Evolutionary conservation across 2,797 vertebrate genomes (phyloP), one percentile per base, ranked within the genome.

Genomic region (Lutjanus campechanus): DNA sequence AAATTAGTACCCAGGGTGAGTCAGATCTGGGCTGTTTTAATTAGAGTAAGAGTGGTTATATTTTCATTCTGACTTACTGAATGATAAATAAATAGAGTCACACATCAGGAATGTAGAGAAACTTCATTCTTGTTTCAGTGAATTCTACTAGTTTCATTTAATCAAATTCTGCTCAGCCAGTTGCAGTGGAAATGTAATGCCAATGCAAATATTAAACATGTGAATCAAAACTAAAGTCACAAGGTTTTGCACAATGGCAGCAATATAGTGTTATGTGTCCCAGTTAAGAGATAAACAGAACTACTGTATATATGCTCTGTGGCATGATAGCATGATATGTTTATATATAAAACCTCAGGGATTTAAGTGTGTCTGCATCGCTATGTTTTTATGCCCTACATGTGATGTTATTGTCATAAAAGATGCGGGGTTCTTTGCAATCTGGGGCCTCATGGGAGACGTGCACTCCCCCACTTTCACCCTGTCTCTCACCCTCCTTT

Each of bases 331-430:
- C 53, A 22, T 22, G 8, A n/a, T 49, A 17, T 56, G 11, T 49
- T 70, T 53, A 22, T 59, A 40, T 73, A n/a, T 58, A 16, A 76
- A 81, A 47, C 82, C 83, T 73, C 70, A 4, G 66, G 62, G 64
- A 71, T 86, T 67, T 73, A 9, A 29, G 54, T 53, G 12, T 70
- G 64, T 62, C 65, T 64, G 60, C 82, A 76, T 61, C 43, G 13
- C 36, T 72, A 46, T 81, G 74, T 84, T 77, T 85, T 65, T 60
- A n/a, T 76, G 66, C 15, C 20, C 8, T 11, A 50, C 85, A 89
- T 84, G 81, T 85, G 77, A 83, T 90, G 88, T 82, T 92, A 84
- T 85, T 89, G 83, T 88, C 84, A 83, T 82, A 76, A 88, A 87
- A 81, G 29, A 36, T 5, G 81, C 77, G 70, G 65, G 69, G 22